Evolutionary conservation across 2,113 vertebrate species (phyloP).

Genomic region (Lethenteron camtschaticum): DNA sequence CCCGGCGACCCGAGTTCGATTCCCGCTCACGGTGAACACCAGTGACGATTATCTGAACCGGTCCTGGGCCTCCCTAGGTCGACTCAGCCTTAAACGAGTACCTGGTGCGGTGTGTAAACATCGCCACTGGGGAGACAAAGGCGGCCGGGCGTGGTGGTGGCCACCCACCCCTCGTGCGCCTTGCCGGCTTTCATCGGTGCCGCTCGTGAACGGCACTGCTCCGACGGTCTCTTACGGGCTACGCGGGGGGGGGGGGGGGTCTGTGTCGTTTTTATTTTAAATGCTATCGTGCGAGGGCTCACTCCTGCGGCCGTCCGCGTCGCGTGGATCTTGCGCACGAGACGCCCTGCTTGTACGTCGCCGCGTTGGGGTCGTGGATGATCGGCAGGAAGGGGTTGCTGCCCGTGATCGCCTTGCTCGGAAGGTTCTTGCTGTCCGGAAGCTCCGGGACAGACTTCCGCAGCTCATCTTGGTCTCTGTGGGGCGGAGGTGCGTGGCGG

Average conservation of each 20-base stretch:
- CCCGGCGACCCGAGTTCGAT: no score
- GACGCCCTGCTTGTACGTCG: conserved; percentile 41
- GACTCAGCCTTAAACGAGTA: no score
- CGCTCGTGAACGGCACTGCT: background rate
- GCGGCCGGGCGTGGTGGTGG: no score
- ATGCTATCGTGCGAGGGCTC: no score
- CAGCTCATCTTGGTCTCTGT: conserved; percentile 36
- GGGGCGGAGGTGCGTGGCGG: background rate
- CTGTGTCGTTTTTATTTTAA: no score
- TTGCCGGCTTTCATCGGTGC: no score
- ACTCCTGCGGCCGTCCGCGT: conserved; percentile 11
- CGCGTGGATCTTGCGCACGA: conserved; percentile 56
- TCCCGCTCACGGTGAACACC: no score
- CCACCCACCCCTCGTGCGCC: no score
- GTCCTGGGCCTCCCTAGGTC: no score
- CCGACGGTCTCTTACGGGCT: accelerated
- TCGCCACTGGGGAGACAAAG: no score
- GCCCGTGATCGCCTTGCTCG: conserved; percentile 21
- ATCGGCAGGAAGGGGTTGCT: conserved; percentile 42
- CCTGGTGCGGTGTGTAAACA: no score
- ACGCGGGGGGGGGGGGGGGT: background rate
- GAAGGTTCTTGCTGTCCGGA: conserved; percentile 1
- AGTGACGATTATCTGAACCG: no score
- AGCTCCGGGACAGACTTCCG: conserved; percentile 13
- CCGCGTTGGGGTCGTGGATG: conserved; percentile 26